A percentile compares a stretch with the other conserved stretches of the same genome.
Conservation (phyloP, 1,140 invertebrate genomes). For the Camponotus vicinus region DNA sequence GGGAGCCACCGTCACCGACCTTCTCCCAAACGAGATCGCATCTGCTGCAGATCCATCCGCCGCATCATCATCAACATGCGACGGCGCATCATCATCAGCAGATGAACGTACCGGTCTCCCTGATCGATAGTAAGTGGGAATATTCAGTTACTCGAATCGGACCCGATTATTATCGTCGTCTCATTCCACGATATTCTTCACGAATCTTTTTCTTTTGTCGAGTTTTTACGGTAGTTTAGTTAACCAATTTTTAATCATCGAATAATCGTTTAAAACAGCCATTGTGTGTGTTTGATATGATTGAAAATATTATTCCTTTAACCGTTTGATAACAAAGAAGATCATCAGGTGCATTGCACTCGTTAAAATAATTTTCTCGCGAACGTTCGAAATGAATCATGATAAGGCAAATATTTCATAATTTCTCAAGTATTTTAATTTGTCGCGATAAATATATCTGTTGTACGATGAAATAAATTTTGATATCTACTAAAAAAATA, state of each 20-base stretch:
- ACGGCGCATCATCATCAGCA: constrained; percentile 80
- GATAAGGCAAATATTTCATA: constrained; percentile 4
- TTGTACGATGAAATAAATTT: background rate
- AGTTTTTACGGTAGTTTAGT: background rate
- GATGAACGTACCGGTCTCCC: constrained; percentile 76
- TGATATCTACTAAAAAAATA: background rate
- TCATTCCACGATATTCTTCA: background rate
- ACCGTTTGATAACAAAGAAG: background rate
- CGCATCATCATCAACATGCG: constrained; percentile 79
- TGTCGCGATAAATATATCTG: background rate
- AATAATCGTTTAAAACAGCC: background rate
- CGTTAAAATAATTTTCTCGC: background rate
- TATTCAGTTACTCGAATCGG: too few relatives aligned
- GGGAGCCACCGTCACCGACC: constrained; percentile 83
- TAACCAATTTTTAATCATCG: background rate
- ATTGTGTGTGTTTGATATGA: background rate
- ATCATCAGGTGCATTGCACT: background rate
- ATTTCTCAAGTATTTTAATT: constrained; percentile 2
- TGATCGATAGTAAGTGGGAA: constrained; percentile 81
- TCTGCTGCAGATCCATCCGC: constrained; percentile 77
- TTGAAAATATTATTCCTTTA: constrained; percentile 21
- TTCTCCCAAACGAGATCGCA: constrained; percentile 80
- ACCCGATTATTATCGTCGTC: background rate
- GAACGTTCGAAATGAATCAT: background rate
- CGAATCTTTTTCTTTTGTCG: background rate